phyloP scores from a whole-genome alignment of 2,888 invertebrate species.

The Sisyra nigra region DNA sequence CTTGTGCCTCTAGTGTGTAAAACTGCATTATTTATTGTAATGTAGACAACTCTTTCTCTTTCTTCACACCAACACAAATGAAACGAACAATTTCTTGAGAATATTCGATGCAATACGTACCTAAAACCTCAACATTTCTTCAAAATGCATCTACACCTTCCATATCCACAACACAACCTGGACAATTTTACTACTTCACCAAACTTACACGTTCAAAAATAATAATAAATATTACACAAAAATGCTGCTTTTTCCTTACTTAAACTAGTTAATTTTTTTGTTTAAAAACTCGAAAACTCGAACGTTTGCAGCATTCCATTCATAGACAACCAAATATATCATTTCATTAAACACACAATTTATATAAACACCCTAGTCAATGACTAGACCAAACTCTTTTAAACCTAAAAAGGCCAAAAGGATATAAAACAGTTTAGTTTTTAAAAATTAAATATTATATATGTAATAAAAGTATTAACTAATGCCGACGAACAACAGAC shows the following conservation, averaged over 20 bases:
- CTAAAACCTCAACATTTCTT: neutral
- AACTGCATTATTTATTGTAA: constrained; percentile 8
- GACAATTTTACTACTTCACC: constrained; percentile 11
- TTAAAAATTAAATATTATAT: neutral
- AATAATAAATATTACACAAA: neutral
- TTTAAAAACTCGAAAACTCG: neutral
- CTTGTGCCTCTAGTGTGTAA: constrained; percentile 34
- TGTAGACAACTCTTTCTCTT: constrained; percentile 6
- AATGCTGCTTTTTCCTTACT: neutral
- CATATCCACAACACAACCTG: neutral
- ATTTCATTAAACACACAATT: neutral
- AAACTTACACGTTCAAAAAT: constrained; percentile 30
- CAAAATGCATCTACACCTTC: neutral
- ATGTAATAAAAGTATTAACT: constrained; percentile 2
- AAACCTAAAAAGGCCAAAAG: too few species aligned
- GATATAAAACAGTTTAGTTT: too few species aligned
- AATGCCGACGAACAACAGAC: neutral
- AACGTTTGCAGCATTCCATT: neutral
- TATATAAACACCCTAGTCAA: constrained; percentile 5
- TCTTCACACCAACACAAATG: neutral
- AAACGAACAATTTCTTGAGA: neutral
- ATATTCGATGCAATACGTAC: too few species aligned
- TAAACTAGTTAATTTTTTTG: neutral
- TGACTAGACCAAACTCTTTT: constrained; percentile 6
- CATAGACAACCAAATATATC: too few species aligned